Evolutionary conservation across 1,140 invertebrate species (phyloP).

Genomic region (Rhynchophorus ferrugineus): DNA sequence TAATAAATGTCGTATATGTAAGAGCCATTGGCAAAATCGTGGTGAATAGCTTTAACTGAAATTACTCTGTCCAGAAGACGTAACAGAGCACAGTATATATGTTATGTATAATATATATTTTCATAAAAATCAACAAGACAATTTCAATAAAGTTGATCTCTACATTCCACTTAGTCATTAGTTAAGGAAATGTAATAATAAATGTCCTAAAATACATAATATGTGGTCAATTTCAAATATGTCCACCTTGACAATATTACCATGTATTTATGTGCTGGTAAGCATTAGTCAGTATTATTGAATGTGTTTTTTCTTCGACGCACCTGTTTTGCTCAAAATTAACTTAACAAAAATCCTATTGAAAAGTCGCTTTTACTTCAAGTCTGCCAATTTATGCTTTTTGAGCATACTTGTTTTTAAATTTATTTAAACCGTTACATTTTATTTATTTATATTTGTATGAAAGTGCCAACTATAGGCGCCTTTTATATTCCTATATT

Average conservation of each 20-base stretch:
- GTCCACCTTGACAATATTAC: slow-evolving; percentile 7
- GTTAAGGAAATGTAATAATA: not conserved
- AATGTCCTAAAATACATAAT: slow-evolving; percentile 4
- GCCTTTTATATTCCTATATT: not conserved
- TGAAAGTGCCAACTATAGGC: not conserved
- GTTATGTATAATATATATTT: slow-evolving; percentile 2
- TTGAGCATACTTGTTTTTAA: not conserved
- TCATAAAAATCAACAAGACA: slow-evolving; percentile 1
- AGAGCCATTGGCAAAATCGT: slow-evolving; percentile 5
- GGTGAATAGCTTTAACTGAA: slow-evolving; percentile 8
- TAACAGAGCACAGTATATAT: slow-evolving; percentile 5
- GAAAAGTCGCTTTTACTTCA: not conserved
- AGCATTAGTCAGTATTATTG: slow-evolving; percentile 8
- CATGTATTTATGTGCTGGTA: slow-evolving; percentile 2
- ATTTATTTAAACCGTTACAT: not conserved
- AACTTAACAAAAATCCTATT: slow-evolving; percentile 1
- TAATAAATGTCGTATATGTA: not conserved
- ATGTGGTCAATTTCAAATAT: slow-evolving; percentile 4
- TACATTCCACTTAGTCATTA: slow-evolving; percentile 3
- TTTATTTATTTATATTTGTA: not conserved
- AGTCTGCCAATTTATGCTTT: not conserved
- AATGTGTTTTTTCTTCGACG: not conserved
- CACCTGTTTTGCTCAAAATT: slow-evolving; percentile 7
- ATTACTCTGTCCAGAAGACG: slow-evolving; percentile 5
- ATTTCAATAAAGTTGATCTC: not conserved